Percentiles rank a stretch among this genome's conserved stretches.
phyloP scores from a whole-genome alignment of 1,140 invertebrate genomes.

The Frieseomelitta varia region DNA sequence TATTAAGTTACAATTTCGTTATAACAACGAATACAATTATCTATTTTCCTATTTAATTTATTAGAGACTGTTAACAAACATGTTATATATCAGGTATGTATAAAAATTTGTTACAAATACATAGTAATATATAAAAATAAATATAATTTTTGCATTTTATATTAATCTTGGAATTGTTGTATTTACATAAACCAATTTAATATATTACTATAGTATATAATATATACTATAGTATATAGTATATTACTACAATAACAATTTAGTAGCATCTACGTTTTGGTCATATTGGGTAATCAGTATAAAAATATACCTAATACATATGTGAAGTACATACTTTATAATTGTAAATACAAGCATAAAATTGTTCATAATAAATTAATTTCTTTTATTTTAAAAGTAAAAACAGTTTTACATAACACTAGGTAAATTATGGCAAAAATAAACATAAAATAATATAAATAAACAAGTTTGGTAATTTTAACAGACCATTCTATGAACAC shows the following conservation, averaged over 20 bases:
- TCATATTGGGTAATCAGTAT: background rate
- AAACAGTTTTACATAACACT: background rate
- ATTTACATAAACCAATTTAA: background rate
- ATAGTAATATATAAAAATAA: background rate
- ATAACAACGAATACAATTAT: background rate
- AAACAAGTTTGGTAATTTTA: background rate
- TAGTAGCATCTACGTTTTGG: background rate
- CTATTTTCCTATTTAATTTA: background rate
- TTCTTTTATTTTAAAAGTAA: background rate
- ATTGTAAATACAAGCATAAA: background rate
- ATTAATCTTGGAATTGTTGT: background rate
- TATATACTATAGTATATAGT: too few relatives aligned
- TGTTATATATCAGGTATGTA: background rate
- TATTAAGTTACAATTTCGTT: background rate
- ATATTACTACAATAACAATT: too few relatives aligned
- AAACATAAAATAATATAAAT: background rate
- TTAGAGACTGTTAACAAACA: background rate
- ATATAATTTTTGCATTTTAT: slow-evolving; percentile 6
- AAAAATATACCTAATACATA: background rate
- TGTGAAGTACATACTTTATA: background rate
- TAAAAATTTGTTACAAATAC: slow-evolving; percentile 13
- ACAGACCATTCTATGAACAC: background rate
- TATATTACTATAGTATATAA: background rate
- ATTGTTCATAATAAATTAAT: slow-evolving; percentile 1
- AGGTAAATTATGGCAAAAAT: background rate